Percentiles rank a stretch among this genome's conserved stretches.
Conservation (phyloP, 2,113 vertebrate species). For the Notechis scutatus region DNA sequence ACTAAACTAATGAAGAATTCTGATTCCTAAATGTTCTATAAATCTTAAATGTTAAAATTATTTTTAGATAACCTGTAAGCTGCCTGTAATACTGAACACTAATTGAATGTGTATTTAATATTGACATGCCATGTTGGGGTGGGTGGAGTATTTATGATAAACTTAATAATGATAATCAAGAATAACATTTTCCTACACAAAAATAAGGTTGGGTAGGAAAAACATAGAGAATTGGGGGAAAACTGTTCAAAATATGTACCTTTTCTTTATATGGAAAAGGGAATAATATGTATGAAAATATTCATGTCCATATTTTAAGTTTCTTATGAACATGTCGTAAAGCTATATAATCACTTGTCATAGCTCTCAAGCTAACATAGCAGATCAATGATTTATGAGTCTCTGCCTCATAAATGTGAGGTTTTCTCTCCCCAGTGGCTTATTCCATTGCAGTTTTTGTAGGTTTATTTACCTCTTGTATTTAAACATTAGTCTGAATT, state of each 20-base stretch:
- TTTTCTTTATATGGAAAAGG: background rate
- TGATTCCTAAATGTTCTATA: background rate
- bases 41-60: slow-evolving; percentile 1
- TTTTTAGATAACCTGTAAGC: background rate
- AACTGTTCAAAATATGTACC: background rate
- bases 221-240: background rate
- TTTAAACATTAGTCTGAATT: background rate
- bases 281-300: background rate
- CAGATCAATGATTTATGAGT: background rate
- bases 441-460: background rate
- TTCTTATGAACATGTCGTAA: background rate
- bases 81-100: background rate
- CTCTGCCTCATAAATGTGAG: background rate
- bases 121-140: background rate
- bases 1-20: background rate
- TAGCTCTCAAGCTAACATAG: background rate
- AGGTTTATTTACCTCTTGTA: background rate
- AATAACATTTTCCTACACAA: background rate
- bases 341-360: background rate
- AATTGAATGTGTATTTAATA: background rate
- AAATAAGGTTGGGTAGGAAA: background rate
- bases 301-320: background rate
- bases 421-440: background rate
- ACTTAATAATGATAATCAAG: background rate
- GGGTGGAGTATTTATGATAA: background rate